Percentiles rank a stretch among this genome's conserved stretches.
These are phyloP conservation scores for Drosophila histrio DNA, from an alignment of 2,888 invertebrate genomes.

Conservation along the genomic window DNA sequence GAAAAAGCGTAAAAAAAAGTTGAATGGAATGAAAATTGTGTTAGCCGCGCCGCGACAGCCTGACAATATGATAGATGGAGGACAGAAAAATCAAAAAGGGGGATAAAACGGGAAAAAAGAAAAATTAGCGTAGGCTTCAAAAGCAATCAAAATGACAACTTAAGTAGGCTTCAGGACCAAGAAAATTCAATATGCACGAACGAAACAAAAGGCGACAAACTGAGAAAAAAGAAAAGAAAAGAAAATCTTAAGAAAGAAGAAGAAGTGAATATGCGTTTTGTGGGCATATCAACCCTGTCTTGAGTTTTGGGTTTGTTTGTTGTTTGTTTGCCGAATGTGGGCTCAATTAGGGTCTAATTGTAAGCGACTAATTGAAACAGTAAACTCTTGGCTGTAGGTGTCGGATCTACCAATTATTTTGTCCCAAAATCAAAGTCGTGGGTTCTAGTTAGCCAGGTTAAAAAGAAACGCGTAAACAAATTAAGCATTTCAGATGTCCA, in stretches of 20 bases:
- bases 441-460: not conserved
- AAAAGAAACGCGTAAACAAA: slow-evolving; percentile 24
- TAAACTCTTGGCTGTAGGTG: slow-evolving; percentile 22
- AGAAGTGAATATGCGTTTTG: not conserved
- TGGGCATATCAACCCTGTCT: slow-evolving; percentile 11
- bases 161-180: slow-evolving; percentile 71
- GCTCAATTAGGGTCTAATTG: slow-evolving; percentile 63
- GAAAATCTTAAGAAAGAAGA: slow-evolving; percentile 16
- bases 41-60: slow-evolving; percentile 54
- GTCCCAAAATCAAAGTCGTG: not conserved
- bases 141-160: slow-evolving; percentile 79
- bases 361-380: slow-evolving; percentile 56
- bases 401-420: not conserved
- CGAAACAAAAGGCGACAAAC: slow-evolving; percentile 29
- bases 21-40: slow-evolving; percentile 56
- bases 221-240: slow-evolving; percentile 4
- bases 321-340: slow-evolving; percentile 46
- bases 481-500: slow-evolving; percentile 13
- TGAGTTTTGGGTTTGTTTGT: not conserved
- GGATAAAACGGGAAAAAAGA: slow-evolving; percentile 1
- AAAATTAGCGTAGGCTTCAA: slow-evolving; percentile 76
- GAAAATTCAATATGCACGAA: slow-evolving; percentile 35
- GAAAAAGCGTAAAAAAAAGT: slow-evolving; percentile 15
- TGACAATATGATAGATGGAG: slow-evolving; percentile 68
- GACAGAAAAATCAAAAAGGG: not conserved